Evolutionary conservation across 2,797 vertebrate species (phyloP).

Genomic region (Chelon auratus): DNA sequence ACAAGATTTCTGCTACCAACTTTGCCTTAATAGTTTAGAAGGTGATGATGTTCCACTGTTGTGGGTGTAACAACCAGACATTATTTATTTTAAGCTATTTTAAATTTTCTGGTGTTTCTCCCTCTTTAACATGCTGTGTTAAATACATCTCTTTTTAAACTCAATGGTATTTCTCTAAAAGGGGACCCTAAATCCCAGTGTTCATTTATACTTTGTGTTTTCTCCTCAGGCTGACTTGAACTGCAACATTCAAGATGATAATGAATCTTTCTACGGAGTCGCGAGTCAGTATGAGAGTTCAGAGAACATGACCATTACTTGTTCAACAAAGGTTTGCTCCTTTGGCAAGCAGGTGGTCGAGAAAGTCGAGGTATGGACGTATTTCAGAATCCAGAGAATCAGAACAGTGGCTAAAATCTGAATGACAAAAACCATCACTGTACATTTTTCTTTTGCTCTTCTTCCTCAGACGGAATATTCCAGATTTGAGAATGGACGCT

Average conservation of each 20-base stretch:
- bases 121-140: too few relatives aligned
- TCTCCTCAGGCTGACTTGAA: slow-evolving; percentile 94
- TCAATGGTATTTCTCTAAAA: neutral
- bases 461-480: slow-evolving; percentile 93
- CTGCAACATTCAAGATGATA: slow-evolving; percentile 97
- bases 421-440: neutral
- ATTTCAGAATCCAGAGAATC: neutral
- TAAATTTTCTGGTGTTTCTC: too few relatives aligned
- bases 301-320: slow-evolving; percentile 99
- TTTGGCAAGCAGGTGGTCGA: slow-evolving; percentile 99
- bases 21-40: too few relatives aligned
- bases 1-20: too few relatives aligned
- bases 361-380: slow-evolving; percentile 95
- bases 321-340: slow-evolving; percentile 99
- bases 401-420: neutral
- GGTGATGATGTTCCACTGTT: neutral
- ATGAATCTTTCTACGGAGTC: slow-evolving; percentile 96
- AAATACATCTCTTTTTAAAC: too few relatives aligned
- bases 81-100: too few relatives aligned
- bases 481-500: slow-evolving; percentile 97
- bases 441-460: neutral
- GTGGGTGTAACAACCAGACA: too few relatives aligned
- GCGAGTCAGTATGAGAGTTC: slow-evolving; percentile 98
- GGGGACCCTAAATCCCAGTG: neutral
- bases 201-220: neutral